Conservation (phyloP, 1,140 invertebrate species). For the Procambarus virginalis region DNA sequence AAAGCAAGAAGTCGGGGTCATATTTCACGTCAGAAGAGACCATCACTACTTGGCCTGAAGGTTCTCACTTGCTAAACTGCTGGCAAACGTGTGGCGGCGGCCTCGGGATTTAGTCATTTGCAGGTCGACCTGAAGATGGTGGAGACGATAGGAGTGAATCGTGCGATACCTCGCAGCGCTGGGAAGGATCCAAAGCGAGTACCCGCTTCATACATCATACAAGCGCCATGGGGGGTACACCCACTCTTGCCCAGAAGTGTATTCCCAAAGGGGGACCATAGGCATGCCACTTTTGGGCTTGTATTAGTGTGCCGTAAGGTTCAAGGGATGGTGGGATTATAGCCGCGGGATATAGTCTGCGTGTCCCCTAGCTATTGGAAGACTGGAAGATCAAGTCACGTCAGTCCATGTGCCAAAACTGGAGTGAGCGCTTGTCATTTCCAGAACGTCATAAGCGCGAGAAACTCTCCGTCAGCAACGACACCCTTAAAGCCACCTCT, state of each 20-base stretch:
- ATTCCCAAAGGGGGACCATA: not conserved
- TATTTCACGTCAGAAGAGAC: not conserved
- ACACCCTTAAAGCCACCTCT: not conserved
- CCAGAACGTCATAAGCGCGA: not conserved
- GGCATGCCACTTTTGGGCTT: not conserved
- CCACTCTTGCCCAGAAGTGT: not conserved
- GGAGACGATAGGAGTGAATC: constrained; percentile 15
- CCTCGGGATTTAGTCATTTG: constrained; percentile 32
- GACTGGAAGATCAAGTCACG: constrained; percentile 38
- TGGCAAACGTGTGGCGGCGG: not conserved
- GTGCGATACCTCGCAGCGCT: constrained; percentile 31
- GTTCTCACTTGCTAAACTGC: constrained; percentile 26
- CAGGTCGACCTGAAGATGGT: constrained; percentile 19
- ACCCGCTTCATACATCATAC: constrained; percentile 48
- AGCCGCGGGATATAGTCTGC: constrained; percentile 11
- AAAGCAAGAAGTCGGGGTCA: not conserved
- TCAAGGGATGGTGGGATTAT: not conserved
- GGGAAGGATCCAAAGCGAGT: constrained; percentile 7
- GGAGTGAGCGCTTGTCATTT: constrained; percentile 24
- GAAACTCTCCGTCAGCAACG: not conserved
- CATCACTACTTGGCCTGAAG: constrained; percentile 24
- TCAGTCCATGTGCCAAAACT: constrained; percentile 34
- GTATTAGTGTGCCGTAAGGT: not conserved
- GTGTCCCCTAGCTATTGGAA: constrained; percentile 23
- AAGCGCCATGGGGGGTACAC: constrained; percentile 12